Conservation (phyloP, 2,113 vertebrate species). For the Camarhynchus parvulus region DNA sequence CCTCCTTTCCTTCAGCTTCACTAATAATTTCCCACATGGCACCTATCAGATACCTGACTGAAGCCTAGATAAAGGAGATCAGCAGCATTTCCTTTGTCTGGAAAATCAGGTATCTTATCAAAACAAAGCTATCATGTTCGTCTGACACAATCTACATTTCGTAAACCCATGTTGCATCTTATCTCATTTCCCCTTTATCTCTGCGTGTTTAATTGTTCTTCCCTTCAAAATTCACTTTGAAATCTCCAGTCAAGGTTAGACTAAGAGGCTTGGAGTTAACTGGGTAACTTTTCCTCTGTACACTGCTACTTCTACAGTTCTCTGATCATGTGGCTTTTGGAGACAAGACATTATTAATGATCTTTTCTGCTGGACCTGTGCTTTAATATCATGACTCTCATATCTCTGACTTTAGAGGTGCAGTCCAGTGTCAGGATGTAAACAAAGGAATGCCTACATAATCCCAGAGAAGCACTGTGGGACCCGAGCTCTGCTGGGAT, state of each 20-base stretch:
- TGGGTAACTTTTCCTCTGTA: background rate
- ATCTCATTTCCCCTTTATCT: slow-evolving; percentile 64
- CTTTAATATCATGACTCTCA: background rate
- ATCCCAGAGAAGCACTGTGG: background rate
- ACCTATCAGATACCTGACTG: slow-evolving; percentile 59
- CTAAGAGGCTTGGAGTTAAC: background rate
- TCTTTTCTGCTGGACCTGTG: background rate
- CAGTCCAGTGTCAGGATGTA: background rate
- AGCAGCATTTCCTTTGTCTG: slow-evolving; percentile 47
- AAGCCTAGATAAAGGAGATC: slow-evolving; percentile 57
- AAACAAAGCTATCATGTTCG: slow-evolving; percentile 61
- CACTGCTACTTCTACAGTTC: background rate
- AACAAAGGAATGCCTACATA: background rate
- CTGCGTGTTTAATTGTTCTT: slow-evolving; percentile 62
- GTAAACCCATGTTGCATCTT: slow-evolving; percentile 56
- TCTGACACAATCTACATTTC: slow-evolving; percentile 41
- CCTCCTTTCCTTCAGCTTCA: slow-evolving; percentile 31
- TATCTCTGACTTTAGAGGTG: background rate
- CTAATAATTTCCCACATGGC: slow-evolving; percentile 37
- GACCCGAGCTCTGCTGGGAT: background rate
- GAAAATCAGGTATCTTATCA: slow-evolving; percentile 63
- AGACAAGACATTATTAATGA: background rate
- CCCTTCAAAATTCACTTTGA: slow-evolving; percentile 44
- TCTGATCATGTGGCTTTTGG: background rate
- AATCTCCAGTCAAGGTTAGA: slow-evolving; percentile 29